A percentile compares a stretch with the other conserved stretches of the same genome.
Conservation (phyloP, 1,140 invertebrate species). For the Platorchestia sp. region DNA sequence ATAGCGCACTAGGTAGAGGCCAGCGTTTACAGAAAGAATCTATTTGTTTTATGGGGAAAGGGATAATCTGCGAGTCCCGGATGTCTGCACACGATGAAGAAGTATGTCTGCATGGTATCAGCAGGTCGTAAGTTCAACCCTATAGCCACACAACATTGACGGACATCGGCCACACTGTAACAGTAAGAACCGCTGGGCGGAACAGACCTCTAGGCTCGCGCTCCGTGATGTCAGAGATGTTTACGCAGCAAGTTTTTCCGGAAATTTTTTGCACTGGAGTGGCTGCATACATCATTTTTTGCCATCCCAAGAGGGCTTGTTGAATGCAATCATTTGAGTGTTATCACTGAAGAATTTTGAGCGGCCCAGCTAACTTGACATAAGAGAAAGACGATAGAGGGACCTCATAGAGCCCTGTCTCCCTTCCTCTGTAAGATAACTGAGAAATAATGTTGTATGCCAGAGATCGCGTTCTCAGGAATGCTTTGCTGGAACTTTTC, state of each 20-base stretch:
- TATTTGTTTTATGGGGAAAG: background rate
- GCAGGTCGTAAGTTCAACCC: background rate
- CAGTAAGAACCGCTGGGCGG: background rate
- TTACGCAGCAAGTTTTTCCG: constrained; percentile 43
- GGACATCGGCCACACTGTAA: background rate
- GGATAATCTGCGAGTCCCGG: background rate
- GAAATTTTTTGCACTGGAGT: constrained; percentile 27
- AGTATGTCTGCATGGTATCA: background rate
- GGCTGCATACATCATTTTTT: constrained; percentile 53
- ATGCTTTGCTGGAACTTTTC: background rate
- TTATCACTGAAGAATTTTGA: constrained; percentile 50
- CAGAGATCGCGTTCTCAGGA: background rate
- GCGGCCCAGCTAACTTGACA: background rate
- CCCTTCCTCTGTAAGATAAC: background rate
- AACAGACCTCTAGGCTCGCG: background rate
- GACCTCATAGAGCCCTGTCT: background rate
- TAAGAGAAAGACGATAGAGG: background rate
- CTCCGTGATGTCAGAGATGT: background rate
- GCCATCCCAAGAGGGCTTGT: background rate
- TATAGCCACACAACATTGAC: background rate
- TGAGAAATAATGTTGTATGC: background rate
- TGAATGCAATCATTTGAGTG: constrained; percentile 29
- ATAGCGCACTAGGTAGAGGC: background rate
- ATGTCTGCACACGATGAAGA: background rate
- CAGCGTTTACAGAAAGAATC: background rate